Evolutionary conservation across 2,113 vertebrate species (phyloP).

Genomic region (Scomber japonicus): DNA sequence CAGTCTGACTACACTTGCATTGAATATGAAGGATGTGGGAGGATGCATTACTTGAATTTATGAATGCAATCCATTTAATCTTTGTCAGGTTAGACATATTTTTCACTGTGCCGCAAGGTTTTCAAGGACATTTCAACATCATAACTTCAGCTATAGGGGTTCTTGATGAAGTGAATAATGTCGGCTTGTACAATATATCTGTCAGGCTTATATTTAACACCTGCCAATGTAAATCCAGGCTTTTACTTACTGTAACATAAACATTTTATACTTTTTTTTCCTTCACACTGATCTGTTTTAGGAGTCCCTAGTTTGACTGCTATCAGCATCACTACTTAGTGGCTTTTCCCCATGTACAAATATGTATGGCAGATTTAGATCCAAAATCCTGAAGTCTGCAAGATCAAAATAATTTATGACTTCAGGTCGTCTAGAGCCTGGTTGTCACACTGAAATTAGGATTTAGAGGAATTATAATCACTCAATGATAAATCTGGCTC

Average conservation of each 20-base stretch:
- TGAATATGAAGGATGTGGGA: conserved; percentile 16
- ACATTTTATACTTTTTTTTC: conserved; percentile 9
- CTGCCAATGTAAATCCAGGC: conserved; percentile 16
- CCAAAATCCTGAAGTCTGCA: conserved; percentile 10
- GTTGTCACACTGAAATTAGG: conserved; percentile 17
- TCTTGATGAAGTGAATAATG: conserved; percentile 25
- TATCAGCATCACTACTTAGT: conserved; percentile 14
- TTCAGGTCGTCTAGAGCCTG: neutral
- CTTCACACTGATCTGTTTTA: neutral
- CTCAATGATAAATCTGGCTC: conserved; percentile 37
- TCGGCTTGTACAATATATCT: conserved; percentile 3
- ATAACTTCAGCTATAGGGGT: conserved; percentile 27
- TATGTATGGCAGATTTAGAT: conserved; percentile 8
- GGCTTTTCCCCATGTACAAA: conserved; percentile 7
- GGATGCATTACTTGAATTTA: conserved; percentile 50
- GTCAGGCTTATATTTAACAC: conserved; percentile 44
- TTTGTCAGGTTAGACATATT: conserved; percentile 41
- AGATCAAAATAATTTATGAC: conserved; percentile 38
- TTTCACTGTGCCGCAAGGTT: conserved; percentile 14
- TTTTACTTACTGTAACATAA: conserved; percentile 20
- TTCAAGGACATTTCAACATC: conserved; percentile 52
- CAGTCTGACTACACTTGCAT: conserved; percentile 10
- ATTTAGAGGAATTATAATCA: conserved; percentile 48
- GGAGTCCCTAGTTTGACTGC: neutral
- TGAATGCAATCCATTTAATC: conserved; percentile 44